Conservation (phyloP, 1,140 invertebrate genomes). For the Macrocentrus cingulum region DNA sequence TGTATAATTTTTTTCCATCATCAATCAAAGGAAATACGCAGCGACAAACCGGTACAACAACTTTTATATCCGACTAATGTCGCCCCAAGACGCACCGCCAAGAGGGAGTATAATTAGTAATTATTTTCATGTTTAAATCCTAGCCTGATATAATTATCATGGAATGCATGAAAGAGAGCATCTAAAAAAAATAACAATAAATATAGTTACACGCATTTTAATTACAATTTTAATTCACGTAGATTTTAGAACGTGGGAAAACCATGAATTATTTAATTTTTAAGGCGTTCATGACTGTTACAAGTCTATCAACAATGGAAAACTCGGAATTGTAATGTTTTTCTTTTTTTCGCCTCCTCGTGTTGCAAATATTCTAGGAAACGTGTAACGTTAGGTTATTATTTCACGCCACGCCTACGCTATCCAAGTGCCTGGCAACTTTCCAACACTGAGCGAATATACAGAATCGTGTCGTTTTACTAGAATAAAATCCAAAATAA, state of each 20-base stretch:
- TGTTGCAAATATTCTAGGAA: background rate
- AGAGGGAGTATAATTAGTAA: conserved; percentile 26
- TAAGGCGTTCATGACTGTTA: background rate
- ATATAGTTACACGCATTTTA: too few species aligned
- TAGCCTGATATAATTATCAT: conserved; percentile 36
- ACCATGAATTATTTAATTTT: too few species aligned
- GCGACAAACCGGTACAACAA: conserved; percentile 13
- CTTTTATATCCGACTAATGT: conserved; percentile 6
- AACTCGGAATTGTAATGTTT: background rate
- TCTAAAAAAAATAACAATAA: too few species aligned
- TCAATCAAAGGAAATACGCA: conserved; percentile 19
- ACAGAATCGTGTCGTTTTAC: conserved; percentile 16
- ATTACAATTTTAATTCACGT: too few species aligned
- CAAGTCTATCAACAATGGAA: background rate
- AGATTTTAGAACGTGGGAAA: too few species aligned
- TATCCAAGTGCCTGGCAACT: background rate
- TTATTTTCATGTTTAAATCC: conserved; percentile 30
- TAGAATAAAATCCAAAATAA: conserved; percentile 25
- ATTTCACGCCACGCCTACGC: conserved; percentile 21
- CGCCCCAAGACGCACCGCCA: conserved; percentile 1
- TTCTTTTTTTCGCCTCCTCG: background rate
- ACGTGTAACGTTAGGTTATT: conserved; percentile 18
- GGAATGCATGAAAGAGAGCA: conserved; percentile 32
- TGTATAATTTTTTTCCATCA: background rate
- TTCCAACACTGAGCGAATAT: conserved; percentile 2